Conservation (phyloP, 2,113 vertebrate species). For the Hydropotes inermis region DNA sequence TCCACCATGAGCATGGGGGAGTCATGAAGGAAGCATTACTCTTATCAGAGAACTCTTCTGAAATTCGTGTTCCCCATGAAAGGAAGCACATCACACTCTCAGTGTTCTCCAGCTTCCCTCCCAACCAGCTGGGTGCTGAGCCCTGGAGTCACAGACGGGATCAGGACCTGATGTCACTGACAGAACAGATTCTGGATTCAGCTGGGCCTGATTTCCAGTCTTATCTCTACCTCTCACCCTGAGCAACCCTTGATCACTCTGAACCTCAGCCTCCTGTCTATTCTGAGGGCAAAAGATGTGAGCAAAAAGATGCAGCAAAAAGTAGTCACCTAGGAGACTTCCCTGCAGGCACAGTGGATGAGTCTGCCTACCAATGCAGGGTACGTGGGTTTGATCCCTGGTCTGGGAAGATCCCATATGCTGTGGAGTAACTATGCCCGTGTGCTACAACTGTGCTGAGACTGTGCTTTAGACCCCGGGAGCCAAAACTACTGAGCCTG, state of each 20-base stretch:
- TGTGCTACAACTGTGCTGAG: neutral
- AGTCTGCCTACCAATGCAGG: neutral
- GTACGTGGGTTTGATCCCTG: neutral
- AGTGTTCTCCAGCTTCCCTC: neutral
- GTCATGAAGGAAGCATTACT: rapidly evolving
- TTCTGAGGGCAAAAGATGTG: neutral
- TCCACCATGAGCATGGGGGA: neutral
- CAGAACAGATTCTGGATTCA: neutral
- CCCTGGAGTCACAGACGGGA: neutral
- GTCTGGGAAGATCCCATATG: neutral
- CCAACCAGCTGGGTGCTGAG: neutral
- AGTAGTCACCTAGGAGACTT: neutral
- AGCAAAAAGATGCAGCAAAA: neutral
- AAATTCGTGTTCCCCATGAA: neutral
- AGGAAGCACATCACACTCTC: neutral
- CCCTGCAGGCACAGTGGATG: neutral
- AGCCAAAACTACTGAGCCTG: neutral
- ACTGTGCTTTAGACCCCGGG: neutral
- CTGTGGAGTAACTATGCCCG: neutral
- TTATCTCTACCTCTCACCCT: neutral
- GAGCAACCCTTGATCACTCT: neutral
- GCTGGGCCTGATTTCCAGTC: neutral
- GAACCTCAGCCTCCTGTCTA: neutral
- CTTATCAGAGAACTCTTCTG: neutral
- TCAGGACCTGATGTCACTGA: neutral